A percentile compares a stretch with the other conserved stretches of the same genome.
phyloP scores from a whole-genome alignment of 2,797 vertebrate genomes.

The Rhynchonycteris naso region DNA sequence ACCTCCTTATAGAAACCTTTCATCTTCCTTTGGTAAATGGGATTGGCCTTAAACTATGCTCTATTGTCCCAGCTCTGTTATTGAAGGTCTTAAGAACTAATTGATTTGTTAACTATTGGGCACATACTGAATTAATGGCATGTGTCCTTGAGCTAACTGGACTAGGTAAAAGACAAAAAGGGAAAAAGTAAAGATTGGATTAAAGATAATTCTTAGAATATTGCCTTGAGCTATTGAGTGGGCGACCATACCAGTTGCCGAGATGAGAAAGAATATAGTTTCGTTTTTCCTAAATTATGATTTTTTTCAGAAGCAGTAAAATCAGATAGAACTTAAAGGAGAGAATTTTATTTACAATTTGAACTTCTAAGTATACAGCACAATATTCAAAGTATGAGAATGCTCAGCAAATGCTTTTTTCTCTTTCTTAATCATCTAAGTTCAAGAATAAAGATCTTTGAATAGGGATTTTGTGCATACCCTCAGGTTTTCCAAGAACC shows the following conservation, averaged over 20 bases:
- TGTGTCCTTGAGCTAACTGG: accelerated
- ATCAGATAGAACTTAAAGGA: neutral
- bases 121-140: neutral
- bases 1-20: neutral
- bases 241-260: accelerated
- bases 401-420: neutral
- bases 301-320: accelerated
- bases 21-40: neutral
- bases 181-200: accelerated
- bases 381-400: neutral
- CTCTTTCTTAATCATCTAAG: neutral
- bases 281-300: neutral
- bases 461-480: accelerated
- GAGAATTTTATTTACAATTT: neutral
- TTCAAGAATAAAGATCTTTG: neutral
- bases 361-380: accelerated
- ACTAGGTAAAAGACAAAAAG: accelerated
- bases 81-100: neutral
- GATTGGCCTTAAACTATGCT: neutral
- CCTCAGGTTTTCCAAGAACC: neutral
- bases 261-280: accelerated
- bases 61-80: neutral
- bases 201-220: neutral
- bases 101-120: neutral
- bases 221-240: accelerated